A percentile compares a stretch with the other conserved stretches of the same genome.
Evolutionary conservation across 2,888 invertebrate species (phyloP).

Genomic region (Sesamia inferens): DNA sequence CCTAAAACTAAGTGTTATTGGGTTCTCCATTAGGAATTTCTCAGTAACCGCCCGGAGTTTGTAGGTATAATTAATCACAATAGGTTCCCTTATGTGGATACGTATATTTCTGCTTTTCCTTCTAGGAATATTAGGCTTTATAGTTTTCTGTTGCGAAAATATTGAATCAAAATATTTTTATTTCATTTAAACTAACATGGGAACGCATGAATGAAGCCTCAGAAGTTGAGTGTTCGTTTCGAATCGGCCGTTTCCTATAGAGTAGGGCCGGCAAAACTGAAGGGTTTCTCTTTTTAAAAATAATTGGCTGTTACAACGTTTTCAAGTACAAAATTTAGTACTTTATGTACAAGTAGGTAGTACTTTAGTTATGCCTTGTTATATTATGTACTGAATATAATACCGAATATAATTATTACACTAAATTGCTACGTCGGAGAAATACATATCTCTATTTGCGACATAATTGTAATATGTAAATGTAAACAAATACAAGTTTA

Average conservation of each 20-base stretch:
- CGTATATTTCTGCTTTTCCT: not conserved
- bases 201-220: too few relatives aligned
- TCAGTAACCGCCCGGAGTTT: not conserved
- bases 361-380: too few relatives aligned
- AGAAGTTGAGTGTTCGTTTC: not conserved
- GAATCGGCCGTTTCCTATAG: not conserved
- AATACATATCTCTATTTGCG: not conserved
- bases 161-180: not conserved
- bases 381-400: too few relatives aligned
- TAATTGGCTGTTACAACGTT: not conserved
- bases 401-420: not conserved
- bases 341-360: not conserved
- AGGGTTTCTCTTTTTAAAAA: not conserved
- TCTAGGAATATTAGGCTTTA: not conserved
- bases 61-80: not conserved
- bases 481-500: too few relatives aligned
- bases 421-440: not conserved
- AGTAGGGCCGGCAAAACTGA: not conserved
- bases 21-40: conserved; percentile 1
- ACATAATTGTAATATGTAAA: too few relatives aligned
- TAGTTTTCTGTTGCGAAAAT: not conserved
- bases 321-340: not conserved
- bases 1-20: conserved; percentile 9
- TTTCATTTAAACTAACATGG: not conserved
- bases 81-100: not conserved